Evolutionary conservation across 1,140 invertebrate species (phyloP).

Genomic region (Eurosta solidaginis): DNA sequence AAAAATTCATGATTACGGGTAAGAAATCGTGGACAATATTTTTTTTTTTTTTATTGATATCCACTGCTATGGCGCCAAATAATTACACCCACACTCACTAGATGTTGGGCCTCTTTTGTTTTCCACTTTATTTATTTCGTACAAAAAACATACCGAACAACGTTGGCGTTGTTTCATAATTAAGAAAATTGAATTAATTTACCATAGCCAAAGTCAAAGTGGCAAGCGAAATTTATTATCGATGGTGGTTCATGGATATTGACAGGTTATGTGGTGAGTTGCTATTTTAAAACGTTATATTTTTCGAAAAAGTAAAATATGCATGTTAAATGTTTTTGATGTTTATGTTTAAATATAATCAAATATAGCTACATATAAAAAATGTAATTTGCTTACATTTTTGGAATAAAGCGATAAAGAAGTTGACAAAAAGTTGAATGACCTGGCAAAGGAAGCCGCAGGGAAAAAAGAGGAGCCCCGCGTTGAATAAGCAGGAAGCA

Average conservation of each 20-base stretch:
- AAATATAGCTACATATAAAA: too few relatives aligned
- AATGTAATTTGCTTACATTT: too few relatives aligned
- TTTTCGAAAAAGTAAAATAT: too few relatives aligned
- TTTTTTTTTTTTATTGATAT: background rate
- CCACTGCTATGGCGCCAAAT: background rate
- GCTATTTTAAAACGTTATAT: background rate
- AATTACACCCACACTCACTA: background rate
- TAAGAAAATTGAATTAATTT: conserved; percentile 10
- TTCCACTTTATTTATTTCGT: background rate
- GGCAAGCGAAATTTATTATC: background rate
- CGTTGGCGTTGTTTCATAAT: background rate
- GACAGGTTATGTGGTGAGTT: background rate
- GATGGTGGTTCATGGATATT: background rate
- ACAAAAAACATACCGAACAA: background rate
- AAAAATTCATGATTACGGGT: background rate
- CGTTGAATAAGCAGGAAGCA: too few relatives aligned
- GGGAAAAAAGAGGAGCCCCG: too few relatives aligned
- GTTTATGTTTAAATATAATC: too few relatives aligned
- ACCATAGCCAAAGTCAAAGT: background rate
- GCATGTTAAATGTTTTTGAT: too few relatives aligned
- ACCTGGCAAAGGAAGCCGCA: too few relatives aligned
- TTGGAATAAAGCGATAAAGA: too few relatives aligned
- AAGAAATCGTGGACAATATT: background rate
- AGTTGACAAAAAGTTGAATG: too few relatives aligned
- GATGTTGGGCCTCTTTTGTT: background rate